Evolutionary conservation across 2,113 vertebrate genomes (phyloP).

Genomic region (Rhagologus leucostigma): DNA sequence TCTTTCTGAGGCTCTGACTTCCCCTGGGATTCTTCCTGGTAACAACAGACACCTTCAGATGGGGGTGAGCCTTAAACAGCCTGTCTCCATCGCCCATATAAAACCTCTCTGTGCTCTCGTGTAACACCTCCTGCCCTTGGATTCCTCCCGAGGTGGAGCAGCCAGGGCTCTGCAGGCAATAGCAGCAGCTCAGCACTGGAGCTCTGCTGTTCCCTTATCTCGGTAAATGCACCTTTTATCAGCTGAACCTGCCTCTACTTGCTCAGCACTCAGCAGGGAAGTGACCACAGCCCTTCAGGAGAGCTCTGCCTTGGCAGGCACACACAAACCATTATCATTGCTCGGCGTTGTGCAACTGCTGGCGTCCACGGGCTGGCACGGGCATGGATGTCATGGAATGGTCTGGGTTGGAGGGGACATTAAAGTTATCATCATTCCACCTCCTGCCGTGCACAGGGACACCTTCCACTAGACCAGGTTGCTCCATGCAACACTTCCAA

Average conservation of each 20-base stretch:
- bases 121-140: background rate
- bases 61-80: background rate
- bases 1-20: background rate
- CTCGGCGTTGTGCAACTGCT: background rate
- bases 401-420: background rate
- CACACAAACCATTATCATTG: background rate
- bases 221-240: background rate
- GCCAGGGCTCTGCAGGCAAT: background rate
- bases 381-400: background rate
- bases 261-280: background rate
- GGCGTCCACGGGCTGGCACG: background rate
- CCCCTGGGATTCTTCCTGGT: background rate
- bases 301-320: background rate
- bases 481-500: background rate
- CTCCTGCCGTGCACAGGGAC: background rate
- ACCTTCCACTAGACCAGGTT: background rate
- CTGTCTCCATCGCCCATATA: background rate
- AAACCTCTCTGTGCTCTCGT: background rate
- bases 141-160: background rate
- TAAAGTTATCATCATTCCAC: background rate
- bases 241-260: slow-evolving; percentile 7
- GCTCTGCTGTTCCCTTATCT: slow-evolving; percentile 31
- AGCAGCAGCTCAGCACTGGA: background rate
- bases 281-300: background rate
- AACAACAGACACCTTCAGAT: background rate